These are phyloP conservation scores for Cyanocitta stelleri DNA, from an alignment of 2,113 vertebrate genomes.

Conservation along the genomic window DNA sequence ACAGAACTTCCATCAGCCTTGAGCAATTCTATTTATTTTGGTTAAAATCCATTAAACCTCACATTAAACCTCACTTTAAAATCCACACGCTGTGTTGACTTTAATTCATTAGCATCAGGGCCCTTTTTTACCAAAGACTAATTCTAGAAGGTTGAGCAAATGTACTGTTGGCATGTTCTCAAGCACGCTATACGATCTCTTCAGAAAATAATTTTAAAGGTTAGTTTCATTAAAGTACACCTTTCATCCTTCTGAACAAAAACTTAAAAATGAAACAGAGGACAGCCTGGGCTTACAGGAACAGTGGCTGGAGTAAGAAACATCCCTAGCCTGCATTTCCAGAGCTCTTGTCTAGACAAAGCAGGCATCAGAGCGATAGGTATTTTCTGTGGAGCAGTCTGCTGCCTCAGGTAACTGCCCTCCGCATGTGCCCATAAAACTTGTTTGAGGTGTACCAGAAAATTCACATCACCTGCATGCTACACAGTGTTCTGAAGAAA, in stretches of 20 bases:
- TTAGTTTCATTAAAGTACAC: not conserved
- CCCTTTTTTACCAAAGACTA: not conserved
- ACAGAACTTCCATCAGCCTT: not conserved
- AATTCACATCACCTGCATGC: not conserved
- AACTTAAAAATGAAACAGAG: not conserved
- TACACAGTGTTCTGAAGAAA: not conserved
- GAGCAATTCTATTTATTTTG: not conserved
- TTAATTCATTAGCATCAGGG: not conserved
- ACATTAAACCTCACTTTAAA: not conserved
- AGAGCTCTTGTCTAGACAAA: not conserved
- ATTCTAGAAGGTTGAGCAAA: not conserved
- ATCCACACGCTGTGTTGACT: not conserved
- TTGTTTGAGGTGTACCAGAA: not conserved
- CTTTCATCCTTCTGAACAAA: not conserved
- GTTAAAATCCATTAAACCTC: not conserved
- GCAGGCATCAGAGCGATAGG: rapidly evolving
- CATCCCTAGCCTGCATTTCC: not conserved
- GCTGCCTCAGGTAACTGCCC: not conserved
- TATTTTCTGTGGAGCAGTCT: not conserved
- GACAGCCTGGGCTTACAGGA: not conserved
- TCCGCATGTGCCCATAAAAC: not conserved
- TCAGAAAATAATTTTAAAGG: constrained; percentile 13
- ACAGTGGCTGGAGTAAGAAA: not conserved
- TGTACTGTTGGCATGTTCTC: not conserved
- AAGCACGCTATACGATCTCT: not conserved